These are phyloP conservation scores for Azemiops feae DNA, from an alignment of 2,113 vertebrate genomes.

Conservation along the genomic window DNA sequence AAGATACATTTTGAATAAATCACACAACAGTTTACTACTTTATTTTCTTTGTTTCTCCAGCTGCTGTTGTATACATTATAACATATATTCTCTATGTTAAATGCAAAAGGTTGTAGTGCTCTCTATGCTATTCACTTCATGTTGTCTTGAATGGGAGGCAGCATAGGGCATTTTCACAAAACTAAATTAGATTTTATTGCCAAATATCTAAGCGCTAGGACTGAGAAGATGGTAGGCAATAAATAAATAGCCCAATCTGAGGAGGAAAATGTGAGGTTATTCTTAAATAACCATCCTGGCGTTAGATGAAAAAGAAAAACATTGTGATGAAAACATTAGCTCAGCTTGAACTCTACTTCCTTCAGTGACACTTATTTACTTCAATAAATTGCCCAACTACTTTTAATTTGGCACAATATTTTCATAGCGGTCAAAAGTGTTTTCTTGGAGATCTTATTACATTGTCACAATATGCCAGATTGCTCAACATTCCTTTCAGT, in stretches of 20 bases:
- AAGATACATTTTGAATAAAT: background rate
- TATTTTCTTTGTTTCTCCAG: background rate
- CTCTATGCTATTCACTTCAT: background rate
- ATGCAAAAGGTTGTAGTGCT: too few species aligned
- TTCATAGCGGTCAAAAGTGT: background rate
- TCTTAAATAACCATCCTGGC: background rate
- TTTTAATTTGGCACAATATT: conserved; percentile 8
- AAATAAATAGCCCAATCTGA: background rate
- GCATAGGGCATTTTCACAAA: background rate
- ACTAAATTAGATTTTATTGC: background rate
- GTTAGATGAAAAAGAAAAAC: background rate
- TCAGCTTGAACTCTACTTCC: background rate
- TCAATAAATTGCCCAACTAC: background rate
- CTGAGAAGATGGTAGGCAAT: background rate
- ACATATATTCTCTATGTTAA: background rate
- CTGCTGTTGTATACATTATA: background rate
- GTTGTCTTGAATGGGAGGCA: background rate
- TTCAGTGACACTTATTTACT: background rate
- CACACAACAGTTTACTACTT: background rate
- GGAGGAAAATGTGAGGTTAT: background rate
- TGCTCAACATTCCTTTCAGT: background rate
- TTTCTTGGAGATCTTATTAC: background rate
- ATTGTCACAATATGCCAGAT: background rate
- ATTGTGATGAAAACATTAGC: conserved; percentile 1
- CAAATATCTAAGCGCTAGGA: background rate